phyloP scores from a whole-genome alignment of 1,140 invertebrate genomes.

The Trichonephila clavata region DNA sequence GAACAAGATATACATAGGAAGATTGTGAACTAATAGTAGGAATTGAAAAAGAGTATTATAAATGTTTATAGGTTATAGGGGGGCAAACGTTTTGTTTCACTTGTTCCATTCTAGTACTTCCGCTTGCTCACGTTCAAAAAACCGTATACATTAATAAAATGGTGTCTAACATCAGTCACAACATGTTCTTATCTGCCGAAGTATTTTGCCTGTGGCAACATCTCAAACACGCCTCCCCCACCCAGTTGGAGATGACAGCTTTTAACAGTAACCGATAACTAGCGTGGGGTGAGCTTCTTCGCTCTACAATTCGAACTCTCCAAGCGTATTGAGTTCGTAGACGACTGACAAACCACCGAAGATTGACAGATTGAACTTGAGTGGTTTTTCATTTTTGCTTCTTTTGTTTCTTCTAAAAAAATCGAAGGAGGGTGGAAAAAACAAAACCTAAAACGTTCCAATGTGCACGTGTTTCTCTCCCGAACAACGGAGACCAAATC shows the following conservation, averaged over 20 bases:
- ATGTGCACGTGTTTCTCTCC: neutral
- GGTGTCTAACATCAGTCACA: neutral
- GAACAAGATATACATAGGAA: no score
- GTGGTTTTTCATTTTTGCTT: neutral
- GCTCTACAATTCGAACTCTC: neutral
- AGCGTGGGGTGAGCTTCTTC: neutral
- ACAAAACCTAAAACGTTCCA: neutral
- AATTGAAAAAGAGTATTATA: no score
- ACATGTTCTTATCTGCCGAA: neutral
- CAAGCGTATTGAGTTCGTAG: neutral
- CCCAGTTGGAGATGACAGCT: neutral
- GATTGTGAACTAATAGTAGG: no score
- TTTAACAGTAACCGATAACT: slow-evolving; percentile 9
- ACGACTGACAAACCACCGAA: neutral
- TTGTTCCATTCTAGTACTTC: no score
- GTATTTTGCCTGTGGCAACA: neutral
- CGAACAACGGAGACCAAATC: slow-evolving; percentile 17
- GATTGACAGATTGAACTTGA: slow-evolving; percentile 40
- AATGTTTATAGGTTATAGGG: no score
- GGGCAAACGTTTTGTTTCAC: no score
- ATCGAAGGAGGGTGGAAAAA: neutral
- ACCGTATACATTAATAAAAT: neutral
- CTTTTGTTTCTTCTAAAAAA: neutral
- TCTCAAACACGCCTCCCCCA: neutral
- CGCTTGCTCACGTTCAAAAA: neutral